These are phyloP conservation scores for Cartodere bifasciata DNA, from an alignment of 2,888 invertebrate genomes.

Conservation along the genomic window DNA sequence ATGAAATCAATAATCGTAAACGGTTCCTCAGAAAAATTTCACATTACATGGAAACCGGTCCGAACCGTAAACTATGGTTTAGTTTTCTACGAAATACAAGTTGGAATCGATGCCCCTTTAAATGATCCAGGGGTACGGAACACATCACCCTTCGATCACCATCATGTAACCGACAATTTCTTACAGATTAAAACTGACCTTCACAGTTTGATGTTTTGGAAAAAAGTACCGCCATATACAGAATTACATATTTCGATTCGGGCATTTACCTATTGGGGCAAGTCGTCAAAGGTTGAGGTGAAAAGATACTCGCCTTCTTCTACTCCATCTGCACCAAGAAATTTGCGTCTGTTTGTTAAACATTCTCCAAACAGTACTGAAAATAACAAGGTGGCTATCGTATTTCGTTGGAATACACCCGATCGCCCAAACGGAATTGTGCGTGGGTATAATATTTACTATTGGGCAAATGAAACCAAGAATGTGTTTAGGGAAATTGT, in stretches of 20 bases:
- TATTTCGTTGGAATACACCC: slow-evolving; percentile 74
- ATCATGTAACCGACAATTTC: slow-evolving; percentile 11
- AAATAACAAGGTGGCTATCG: slow-evolving; percentile 27
- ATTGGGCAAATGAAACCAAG: slow-evolving; percentile 45
- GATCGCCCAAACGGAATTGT: slow-evolving; percentile 60
- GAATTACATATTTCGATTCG: slow-evolving; percentile 59
- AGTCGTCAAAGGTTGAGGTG: slow-evolving; percentile 49
- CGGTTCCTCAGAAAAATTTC: slow-evolving; percentile 71
- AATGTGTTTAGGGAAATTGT: slow-evolving; percentile 41
- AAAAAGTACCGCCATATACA: slow-evolving; percentile 53
- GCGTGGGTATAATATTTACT: slow-evolving; percentile 56
- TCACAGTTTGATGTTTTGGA: slow-evolving; percentile 41
- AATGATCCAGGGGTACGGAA: slow-evolving; percentile 41
- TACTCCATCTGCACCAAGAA: slow-evolving; percentile 61
- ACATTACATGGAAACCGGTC: slow-evolving; percentile 70
- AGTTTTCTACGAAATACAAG: slow-evolving; percentile 72
- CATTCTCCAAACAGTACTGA: slow-evolving; percentile 31
- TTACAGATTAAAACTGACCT: slow-evolving; percentile 42
- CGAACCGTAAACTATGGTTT: slow-evolving; percentile 64
- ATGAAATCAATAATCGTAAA: slow-evolving; percentile 51
- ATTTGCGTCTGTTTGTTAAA: slow-evolving; percentile 61
- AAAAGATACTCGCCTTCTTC: slow-evolving; percentile 67
- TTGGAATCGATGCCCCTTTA: slow-evolving; percentile 46
- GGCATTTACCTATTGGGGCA: slow-evolving; percentile 77
- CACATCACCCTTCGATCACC: neutral